A percentile compares a stretch with the other conserved stretches of the same genome.
Evolutionary conservation across 2,113 vertebrate species (phyloP).

Genomic region (Falco punctatus): DNA sequence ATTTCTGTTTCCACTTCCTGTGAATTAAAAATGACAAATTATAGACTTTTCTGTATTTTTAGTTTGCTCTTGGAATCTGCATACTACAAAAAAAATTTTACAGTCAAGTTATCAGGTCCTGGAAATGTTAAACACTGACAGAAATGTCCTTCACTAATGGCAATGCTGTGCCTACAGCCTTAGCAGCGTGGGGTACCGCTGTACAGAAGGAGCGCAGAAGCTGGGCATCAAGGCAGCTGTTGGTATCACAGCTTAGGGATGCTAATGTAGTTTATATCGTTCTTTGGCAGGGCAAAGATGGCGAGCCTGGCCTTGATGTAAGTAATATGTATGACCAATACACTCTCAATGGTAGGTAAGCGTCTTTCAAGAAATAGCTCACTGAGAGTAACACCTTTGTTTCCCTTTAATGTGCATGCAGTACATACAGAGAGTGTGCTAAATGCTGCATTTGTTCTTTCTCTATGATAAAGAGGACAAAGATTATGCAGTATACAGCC

Average conservation of each 20-base stretch:
- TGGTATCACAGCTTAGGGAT: background rate
- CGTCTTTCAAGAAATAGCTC: background rate
- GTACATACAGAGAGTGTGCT: background rate
- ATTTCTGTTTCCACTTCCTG: background rate
- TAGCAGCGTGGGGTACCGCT: background rate
- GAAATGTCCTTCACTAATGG: background rate
- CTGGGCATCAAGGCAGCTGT: background rate
- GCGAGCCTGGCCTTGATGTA: conserved; percentile 96
- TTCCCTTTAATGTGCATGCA: conserved; percentile 3
- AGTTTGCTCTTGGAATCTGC: background rate
- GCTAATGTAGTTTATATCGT: conserved; percentile 74
- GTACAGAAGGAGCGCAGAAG: background rate
- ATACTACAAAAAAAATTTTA: background rate
- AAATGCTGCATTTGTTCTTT: background rate
- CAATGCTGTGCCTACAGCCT: background rate
- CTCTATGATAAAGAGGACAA: background rate
- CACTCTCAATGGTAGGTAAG: conserved; percentile 42
- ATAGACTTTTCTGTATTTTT: background rate
- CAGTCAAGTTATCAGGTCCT: conserved; percentile 27
- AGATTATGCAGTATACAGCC: background rate
- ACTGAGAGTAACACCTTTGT: background rate
- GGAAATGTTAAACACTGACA: background rate
- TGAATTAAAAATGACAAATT: background rate
- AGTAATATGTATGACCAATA: conserved; percentile 75
- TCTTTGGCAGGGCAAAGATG: conserved; percentile 90